Conservation (phyloP, 2,113 vertebrate genomes). For the Neoarius graeffei region DNA sequence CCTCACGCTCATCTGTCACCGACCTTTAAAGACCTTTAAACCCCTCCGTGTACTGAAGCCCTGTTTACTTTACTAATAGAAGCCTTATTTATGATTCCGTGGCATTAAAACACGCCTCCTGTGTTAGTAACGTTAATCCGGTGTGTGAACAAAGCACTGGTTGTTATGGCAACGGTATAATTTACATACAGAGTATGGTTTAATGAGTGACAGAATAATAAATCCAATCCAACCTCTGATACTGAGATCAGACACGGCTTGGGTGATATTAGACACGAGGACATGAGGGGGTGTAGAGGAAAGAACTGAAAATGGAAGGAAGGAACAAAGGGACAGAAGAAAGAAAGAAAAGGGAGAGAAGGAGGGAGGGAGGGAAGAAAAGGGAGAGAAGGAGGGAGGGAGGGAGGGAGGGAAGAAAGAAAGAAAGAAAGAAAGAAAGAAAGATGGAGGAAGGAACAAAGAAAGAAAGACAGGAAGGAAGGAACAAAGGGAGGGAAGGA, state of each 20-base stretch:
- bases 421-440: too few relatives aligned
- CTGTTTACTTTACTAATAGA: conserved; percentile 8
- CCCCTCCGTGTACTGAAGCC: background rate
- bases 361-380: background rate
- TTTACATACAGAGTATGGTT: background rate
- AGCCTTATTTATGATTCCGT: background rate
- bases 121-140: background rate
- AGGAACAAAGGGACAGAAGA: background rate
- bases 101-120: background rate
- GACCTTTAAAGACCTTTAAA: background rate
- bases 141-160: background rate
- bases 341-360: too few relatives aligned
- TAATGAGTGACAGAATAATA: background rate
- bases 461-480: too few relatives aligned
- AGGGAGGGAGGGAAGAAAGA: too few relatives aligned
- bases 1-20: background rate
- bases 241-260: too few relatives aligned
- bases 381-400: too few relatives aligned
- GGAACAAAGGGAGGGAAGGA: too few relatives aligned
- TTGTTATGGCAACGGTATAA: background rate
- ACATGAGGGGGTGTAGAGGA: background rate
- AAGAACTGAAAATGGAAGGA: background rate
- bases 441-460: too few relatives aligned
- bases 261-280: too few relatives aligned
- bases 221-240: background rate